phyloP scores from a whole-genome alignment of 2,797 vertebrate genomes.

The Sebastes steindachneri region DNA sequence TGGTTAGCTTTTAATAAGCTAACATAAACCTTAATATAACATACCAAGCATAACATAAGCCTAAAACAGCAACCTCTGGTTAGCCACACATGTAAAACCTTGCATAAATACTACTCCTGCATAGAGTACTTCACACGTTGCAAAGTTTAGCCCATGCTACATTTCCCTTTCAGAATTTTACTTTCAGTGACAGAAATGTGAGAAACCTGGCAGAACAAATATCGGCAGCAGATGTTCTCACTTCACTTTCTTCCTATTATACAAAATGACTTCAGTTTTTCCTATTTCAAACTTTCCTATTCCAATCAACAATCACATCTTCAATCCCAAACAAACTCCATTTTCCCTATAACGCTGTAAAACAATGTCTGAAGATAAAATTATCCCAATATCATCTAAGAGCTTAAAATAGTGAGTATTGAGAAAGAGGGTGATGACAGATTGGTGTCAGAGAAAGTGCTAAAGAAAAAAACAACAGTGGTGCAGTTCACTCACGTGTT shows the following conservation, averaged over 20 bases:
- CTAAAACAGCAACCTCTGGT: background rate
- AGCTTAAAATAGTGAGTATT: background rate
- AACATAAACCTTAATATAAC: slow-evolving; percentile 15
- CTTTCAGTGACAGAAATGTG: slow-evolving; percentile 34
- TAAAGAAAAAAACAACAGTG: background rate
- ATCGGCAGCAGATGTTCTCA: slow-evolving; percentile 36
- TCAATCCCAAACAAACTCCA: slow-evolving; percentile 1
- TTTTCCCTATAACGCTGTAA: background rate
- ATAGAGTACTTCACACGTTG: background rate
- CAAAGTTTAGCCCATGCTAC: slow-evolving; percentile 3
- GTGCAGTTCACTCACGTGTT: slow-evolving; percentile 56
- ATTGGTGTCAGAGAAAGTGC: slow-evolving; percentile 9
- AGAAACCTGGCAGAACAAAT: slow-evolving; percentile 42
- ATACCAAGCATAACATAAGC: background rate
- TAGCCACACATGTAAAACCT: slow-evolving; percentile 25
- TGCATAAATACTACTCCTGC: slow-evolving; percentile 6
- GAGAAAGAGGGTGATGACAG: slow-evolving; percentile 3
- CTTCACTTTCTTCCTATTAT: slow-evolving; percentile 6
- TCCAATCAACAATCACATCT: background rate
- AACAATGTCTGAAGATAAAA: background rate
- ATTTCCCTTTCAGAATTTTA: slow-evolving; percentile 16
- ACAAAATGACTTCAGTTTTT: slow-evolving; percentile 33
- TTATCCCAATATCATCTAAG: background rate
- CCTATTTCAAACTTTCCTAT: slow-evolving; percentile 6
- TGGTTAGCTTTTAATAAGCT: background rate